phyloP scores from a whole-genome alignment of 1,140 invertebrate genomes.

The Atta colombica region DNA sequence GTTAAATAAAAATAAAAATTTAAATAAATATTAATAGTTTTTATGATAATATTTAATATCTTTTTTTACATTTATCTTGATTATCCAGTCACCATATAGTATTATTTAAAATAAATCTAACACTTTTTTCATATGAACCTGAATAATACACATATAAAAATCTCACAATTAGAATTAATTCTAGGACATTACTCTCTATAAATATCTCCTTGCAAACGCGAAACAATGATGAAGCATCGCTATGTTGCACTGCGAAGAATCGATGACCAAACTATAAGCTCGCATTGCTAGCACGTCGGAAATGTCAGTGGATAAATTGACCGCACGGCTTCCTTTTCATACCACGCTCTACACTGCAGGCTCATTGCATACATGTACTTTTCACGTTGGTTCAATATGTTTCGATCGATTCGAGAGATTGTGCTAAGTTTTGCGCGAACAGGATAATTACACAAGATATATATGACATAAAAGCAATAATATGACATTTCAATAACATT shows the following conservation, averaged over 20 bases:
- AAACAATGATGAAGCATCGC: slow-evolving; percentile 49
- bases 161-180: slow-evolving; percentile 25
- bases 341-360: slow-evolving; percentile 23
- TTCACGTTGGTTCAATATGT: slow-evolving; percentile 17
- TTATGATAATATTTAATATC: neutral
- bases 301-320: slow-evolving; percentile 73
- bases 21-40: slow-evolving; percentile 7
- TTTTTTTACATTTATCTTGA: neutral
- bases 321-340: slow-evolving; percentile 63
- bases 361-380: slow-evolving; percentile 33
- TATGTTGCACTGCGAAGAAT: slow-evolving; percentile 40
- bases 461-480: neutral
- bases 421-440: neutral
- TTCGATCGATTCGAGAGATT: slow-evolving; percentile 43
- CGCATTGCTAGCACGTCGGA: slow-evolving; percentile 68
- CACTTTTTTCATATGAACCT: neutral
- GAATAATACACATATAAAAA: neutral
- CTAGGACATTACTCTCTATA: slow-evolving; percentile 38
- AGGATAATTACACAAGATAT: slow-evolving; percentile 11
- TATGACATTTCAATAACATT: neutral
- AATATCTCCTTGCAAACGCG: slow-evolving; percentile 62
- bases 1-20: neutral
- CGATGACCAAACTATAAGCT: slow-evolving; percentile 30
- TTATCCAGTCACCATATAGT: too few species aligned
- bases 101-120: slow-evolving; percentile 19